phyloP scores from a whole-genome alignment of 2,797 vertebrate genomes.

The Eulemur mongoz region DNA sequence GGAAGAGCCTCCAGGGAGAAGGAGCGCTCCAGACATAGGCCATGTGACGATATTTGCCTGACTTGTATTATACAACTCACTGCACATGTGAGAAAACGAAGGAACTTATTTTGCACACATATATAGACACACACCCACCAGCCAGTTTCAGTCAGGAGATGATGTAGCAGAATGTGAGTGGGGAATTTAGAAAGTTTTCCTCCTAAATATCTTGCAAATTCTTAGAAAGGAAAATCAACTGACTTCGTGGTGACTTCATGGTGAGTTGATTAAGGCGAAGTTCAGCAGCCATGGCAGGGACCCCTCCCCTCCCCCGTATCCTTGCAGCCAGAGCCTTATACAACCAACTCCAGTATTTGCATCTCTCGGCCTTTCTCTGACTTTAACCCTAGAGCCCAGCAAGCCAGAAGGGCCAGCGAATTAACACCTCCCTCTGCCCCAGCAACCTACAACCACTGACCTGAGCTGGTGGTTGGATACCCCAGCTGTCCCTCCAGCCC shows the following conservation, averaged over 20 bases:
- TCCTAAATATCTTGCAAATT: background rate
- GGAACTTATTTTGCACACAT: background rate
- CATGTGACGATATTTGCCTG: background rate
- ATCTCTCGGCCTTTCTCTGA: background rate
- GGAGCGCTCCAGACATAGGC: background rate
- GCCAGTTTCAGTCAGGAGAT: background rate
- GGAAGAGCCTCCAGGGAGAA: background rate
- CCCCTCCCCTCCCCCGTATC: background rate
- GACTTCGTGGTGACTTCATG: background rate
- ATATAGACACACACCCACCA: background rate
- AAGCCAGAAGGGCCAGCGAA: background rate
- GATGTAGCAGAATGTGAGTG: background rate
- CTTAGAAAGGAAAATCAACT: background rate
- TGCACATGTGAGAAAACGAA: background rate
- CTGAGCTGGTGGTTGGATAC: background rate
- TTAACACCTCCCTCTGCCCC: fast-evolving
- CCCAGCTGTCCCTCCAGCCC: background rate
- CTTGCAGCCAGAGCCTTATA: fast-evolving
- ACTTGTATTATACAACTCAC: background rate
- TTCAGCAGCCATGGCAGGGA: too few species aligned
- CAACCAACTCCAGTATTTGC: fast-evolving
- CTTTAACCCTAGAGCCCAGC: background rate
- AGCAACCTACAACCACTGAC: background rate
- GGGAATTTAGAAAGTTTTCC: background rate
- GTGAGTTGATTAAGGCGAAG: background rate